A percentile compares a stretch with the other conserved stretches of the same genome.
phyloP scores from a whole-genome alignment of 2,888 invertebrate species.

The Erynnis tages region DNA sequence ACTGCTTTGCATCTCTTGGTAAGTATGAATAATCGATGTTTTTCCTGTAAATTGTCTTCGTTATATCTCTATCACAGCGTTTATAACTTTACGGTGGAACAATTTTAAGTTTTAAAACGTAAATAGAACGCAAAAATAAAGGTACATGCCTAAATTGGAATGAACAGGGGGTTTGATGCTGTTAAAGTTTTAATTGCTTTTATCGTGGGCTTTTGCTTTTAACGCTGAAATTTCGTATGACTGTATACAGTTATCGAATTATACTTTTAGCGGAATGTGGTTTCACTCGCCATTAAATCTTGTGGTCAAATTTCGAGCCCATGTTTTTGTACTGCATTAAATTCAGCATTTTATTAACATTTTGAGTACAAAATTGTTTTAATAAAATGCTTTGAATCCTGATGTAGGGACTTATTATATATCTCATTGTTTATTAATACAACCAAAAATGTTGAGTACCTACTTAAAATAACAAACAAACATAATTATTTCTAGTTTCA shows the following conservation, averaged over 20 bases:
- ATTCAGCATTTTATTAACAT: constrained; percentile 9
- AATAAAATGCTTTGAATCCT: no score
- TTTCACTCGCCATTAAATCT: constrained; percentile 37
- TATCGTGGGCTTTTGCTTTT: constrained; percentile 65
- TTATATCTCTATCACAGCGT: constrained; percentile 27
- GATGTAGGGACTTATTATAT: no score
- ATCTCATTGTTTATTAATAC: no score
- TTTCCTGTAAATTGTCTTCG: constrained; percentile 22
- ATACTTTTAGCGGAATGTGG: constrained; percentile 50
- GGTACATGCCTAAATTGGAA: constrained; percentile 51
- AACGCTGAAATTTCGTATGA: constrained; percentile 61
- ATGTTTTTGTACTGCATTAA: constrained; percentile 16
- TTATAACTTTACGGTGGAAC: constrained; percentile 38
- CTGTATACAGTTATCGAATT: constrained; percentile 61
- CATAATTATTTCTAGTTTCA: no score
- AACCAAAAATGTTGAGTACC: no score
- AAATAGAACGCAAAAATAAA: constrained; percentile 48
- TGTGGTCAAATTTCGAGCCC: constrained; percentile 32
- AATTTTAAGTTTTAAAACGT: constrained; percentile 46
- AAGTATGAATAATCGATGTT: constrained; percentile 41
- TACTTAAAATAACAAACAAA: no score
- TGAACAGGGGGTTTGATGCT: constrained; percentile 57
- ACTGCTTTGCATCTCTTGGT: constrained; percentile 48
- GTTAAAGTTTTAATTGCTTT: constrained; percentile 78
- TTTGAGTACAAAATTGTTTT: neutral